Evolutionary conservation across 2,888 invertebrate genomes (phyloP), one percentile per base, ranked within the genome.

Genomic region (Pilophorus perplexus): DNA sequence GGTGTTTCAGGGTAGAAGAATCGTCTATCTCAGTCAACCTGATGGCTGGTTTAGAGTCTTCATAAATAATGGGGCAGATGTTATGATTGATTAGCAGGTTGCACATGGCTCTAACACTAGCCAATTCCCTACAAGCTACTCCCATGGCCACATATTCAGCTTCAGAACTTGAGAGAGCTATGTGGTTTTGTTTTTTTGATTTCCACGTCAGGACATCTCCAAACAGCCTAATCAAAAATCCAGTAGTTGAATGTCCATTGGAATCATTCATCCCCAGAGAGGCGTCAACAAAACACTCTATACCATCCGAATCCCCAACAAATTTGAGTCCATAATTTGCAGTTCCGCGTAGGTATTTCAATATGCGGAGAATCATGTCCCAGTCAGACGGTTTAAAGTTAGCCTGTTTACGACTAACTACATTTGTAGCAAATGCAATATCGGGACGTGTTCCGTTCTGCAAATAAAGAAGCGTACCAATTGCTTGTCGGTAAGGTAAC

Each of bases 391-490:
- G 8, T 10, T 16, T 18, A 20, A 28, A 55, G 22, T 33, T 8
- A 4, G 16, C 16, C 18, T 55, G 55, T 16, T 10, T 10, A 4
- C 55, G 6, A n/a, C 38, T 38, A 2, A 55, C 2, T 5, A 55
- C n/a, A 33, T 55, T 55, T 3, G 55, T 55, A n/a, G n/a, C n/a
- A n/a, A n/a, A n/a, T n/a, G n/a, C n/a, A n/a, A n/a, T n/a, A n/a
- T n/a, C n/a, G n/a, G 55, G 55, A 5, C 55, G 27, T 8, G 55
- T 55, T 3, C 55, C 33, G n/a, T 55, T 28, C 37, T 55, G 37
- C 3, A 55, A 16, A 37, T 33, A 55, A 3, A 55, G 16, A 6
- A 55, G 18, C 2, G 18, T 14, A 22, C 55, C 55, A 33, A 55
- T 55, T 2, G 40, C 55, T 37, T 38, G 16, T 2, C 55, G 2